Base-by-base conservation (phyloP, 2,797 vertebrate genomes). In the Brachyalestes nurse region DNA sequence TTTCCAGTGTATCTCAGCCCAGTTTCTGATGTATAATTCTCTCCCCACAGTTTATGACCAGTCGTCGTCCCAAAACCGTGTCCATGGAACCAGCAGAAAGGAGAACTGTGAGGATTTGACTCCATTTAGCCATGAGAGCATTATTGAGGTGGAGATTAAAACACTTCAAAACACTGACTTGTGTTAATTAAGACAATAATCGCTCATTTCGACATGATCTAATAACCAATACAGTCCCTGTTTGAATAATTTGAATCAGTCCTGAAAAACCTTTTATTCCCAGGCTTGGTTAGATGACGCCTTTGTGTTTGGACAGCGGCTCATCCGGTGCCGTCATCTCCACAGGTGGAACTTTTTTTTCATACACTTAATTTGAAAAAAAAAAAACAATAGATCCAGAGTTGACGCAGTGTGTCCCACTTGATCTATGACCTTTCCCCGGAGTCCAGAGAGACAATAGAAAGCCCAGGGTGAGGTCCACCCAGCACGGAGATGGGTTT, bases 401-500 rank as follows among this genome's bases (percentile, higher is more conserved):
- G 86, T 82, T 87, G 76, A 89, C 82, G 83, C 61, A 81, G 75
- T 81, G 77, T 83, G 81, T 82, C 76, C 85, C 87, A 86, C 88
- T 87, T 91, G 89, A 79, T 86, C 87, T 88, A 84, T 85, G 73
- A 77, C 82, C 76, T 86, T 28, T 84, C 81, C 85, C 66, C 62
- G n/a, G 65, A 67, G 78, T n/a, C 45, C 60, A 28, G 10, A 47
- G 60, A 82, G 72, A 91, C 91, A 92, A 92, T 89, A 90, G 89
- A 86, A 87, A 88, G 70, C 78, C 85, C 17, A 25, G 88, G 89
- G 89, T 86, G 88, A 84, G 88, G 85, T 86, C 76, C 19, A 70
- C 57, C 61, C 71, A 78, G 71, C 84, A 14, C 72, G 74, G 8
- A 42, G 53, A 75, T 28, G 60, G 7, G 23, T 85, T 72, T 72